These are phyloP conservation scores for Epistrophella euchroma DNA, from an alignment of 2,888 invertebrate species.

Conservation along the genomic window DNA sequence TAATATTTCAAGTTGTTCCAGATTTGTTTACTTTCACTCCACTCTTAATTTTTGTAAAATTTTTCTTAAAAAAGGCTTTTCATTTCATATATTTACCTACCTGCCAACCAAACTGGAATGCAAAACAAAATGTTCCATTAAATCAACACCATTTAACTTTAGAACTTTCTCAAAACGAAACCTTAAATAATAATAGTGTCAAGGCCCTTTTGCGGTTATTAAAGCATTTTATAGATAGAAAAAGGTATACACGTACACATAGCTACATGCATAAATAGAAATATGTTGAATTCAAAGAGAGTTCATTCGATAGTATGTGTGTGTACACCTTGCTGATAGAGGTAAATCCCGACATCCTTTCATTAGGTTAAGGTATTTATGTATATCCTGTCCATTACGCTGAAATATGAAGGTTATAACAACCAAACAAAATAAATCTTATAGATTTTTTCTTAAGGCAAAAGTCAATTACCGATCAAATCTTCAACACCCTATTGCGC, in stretches of 20 bases:
- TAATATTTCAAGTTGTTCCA: background rate
- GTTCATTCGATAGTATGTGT: background rate
- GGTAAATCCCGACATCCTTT: background rate
- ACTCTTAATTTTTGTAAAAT: background rate
- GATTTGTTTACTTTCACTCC: background rate
- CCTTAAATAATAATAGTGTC: background rate
- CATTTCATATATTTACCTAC: background rate
- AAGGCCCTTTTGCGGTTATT: background rate
- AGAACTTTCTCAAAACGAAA: background rate
- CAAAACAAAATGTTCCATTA: background rate
- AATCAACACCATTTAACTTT: background rate
- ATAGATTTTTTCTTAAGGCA: constrained; percentile 22
- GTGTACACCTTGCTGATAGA: too few relatives aligned
- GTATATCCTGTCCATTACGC: background rate
- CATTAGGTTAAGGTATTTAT: background rate
- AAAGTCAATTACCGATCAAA: constrained; percentile 54
- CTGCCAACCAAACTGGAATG: too few relatives aligned
- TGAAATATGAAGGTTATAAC: constrained; percentile 4
- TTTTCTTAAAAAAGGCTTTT: background rate
- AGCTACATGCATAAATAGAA: background rate
- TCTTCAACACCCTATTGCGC: constrained; percentile 62
- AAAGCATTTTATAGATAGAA: background rate
- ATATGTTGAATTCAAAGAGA: background rate
- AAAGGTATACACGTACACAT: background rate
- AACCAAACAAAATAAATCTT: background rate